Percentiles rank a stretch among this genome's conserved stretches.
Evolutionary conservation across 1,140 invertebrate genomes (phyloP).

Genomic region (Calliphora vicina): DNA sequence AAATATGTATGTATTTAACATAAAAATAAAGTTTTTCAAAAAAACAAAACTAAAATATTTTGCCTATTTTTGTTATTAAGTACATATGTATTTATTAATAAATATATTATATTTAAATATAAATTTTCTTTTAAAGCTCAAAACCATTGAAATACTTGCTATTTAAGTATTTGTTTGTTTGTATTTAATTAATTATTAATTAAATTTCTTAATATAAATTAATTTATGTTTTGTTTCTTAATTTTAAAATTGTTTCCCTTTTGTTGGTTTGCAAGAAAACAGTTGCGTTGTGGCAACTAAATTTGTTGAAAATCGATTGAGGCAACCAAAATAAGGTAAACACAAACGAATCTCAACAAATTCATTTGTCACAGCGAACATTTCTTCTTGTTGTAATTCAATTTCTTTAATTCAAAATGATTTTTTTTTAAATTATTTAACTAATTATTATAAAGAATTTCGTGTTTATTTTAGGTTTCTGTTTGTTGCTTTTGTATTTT

Average conservation of each 20-base stretch:
- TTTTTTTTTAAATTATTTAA: not conserved
- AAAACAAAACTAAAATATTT: no score
- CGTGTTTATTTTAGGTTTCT: not conserved
- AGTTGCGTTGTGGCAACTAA: not conserved
- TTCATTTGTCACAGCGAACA: no score
- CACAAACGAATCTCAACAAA: no score
- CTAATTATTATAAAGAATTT: not conserved
- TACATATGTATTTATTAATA: no score
- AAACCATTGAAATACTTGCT: constrained; percentile 12
- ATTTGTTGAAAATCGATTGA: no score
- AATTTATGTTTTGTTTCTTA: not conserved
- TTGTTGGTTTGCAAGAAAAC: not conserved
- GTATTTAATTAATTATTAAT: not conserved
- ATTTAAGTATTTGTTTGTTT: not conserved
- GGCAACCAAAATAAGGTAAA: no score
- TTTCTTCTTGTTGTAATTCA: no score
- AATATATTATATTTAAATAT: not conserved
- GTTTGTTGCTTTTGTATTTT: not conserved
- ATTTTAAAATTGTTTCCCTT: not conserved
- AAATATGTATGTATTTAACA: not conserved
- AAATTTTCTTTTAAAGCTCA: constrained; percentile 8
- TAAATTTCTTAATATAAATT: not conserved
- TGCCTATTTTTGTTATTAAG: no score
- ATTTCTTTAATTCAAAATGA: not conserved
- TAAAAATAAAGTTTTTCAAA: not conserved